phyloP scores from a whole-genome alignment of 2,888 invertebrate species.

The Cistogaster globosa region DNA sequence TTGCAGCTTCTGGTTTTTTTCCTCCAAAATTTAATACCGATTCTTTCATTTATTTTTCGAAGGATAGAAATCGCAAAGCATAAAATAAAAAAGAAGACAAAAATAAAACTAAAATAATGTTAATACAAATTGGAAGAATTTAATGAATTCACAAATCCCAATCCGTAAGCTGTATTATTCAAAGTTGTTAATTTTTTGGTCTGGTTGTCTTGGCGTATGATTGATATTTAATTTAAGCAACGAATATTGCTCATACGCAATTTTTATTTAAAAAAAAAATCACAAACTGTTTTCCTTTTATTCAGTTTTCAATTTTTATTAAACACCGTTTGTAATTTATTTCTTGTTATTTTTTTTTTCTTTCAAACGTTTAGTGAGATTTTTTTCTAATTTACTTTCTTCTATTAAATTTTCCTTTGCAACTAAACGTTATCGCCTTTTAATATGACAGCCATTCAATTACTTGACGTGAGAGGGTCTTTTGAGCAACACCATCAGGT shows the following conservation, averaged over 20 bases:
- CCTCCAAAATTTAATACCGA: too few species aligned
- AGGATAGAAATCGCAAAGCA: too few species aligned
- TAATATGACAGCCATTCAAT: constrained; percentile 71
- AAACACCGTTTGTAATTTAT: constrained; percentile 53
- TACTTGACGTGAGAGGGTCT: constrained; percentile 65
- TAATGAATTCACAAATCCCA: too few species aligned
- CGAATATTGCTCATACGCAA: constrained; percentile 24
- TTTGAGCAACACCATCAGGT: constrained; percentile 41
- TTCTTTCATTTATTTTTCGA: too few species aligned
- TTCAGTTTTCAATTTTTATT: constrained; percentile 20
- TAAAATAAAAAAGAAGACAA: too few species aligned
- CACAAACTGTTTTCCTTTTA: constrained; percentile 6
- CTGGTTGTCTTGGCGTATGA: constrained; percentile 7
- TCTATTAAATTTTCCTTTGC: constrained; percentile 4
- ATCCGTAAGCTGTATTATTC: too few species aligned
- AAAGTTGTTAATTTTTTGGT: too few species aligned
- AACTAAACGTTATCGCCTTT: constrained; percentile 55
- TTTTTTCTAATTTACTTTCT: constrained; percentile 10
- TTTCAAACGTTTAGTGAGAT: constrained; percentile 4
- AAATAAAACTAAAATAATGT: too few species aligned
- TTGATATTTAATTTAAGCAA: constrained; percentile 17
- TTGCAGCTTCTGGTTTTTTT: too few species aligned
- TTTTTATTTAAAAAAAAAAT: not conserved
- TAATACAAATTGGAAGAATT: too few species aligned
- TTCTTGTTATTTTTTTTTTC: constrained; percentile 17